A percentile compares a stretch with the other conserved stretches of the same genome.
These are phyloP conservation scores for Regulus satrapa DNA, from an alignment of 2,113 vertebrate genomes.

Conservation along the genomic window DNA sequence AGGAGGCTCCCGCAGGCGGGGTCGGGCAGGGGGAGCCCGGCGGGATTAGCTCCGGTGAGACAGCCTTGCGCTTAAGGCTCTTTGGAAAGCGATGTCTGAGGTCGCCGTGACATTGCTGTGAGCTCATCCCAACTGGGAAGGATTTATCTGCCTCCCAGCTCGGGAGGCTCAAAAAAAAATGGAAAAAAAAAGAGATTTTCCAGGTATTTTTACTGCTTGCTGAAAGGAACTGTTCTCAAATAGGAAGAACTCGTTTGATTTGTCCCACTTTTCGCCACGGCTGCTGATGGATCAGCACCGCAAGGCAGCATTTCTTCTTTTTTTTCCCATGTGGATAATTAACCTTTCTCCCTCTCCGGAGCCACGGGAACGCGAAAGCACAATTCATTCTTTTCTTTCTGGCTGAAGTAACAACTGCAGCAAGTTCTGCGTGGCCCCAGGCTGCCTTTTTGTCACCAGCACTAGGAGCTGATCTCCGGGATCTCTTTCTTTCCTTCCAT, in stretches of 20 bases:
- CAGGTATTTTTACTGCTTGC: not conserved
- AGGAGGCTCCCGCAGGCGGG: not conserved
- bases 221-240: not conserved
- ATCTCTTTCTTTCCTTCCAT: not conserved
- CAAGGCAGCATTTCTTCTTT: not conserved
- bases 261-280: not conserved
- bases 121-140: not conserved
- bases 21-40: not conserved
- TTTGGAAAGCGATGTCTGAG: not conserved
- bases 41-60: not conserved
- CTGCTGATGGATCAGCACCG: not conserved
- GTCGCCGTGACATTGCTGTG: not conserved
- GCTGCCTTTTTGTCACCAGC: not conserved
- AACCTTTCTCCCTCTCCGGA: not conserved
- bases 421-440: not conserved
- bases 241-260: not conserved
- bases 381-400: accelerated
- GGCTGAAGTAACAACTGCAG: not conserved
- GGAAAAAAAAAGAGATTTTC: not conserved
- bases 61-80: not conserved
- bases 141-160: not conserved
- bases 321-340: not conserved
- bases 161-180: not conserved
- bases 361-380: not conserved
- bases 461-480: not conserved